Base-by-base conservation (phyloP, 35 echinoderm and acorn worm species). In the Stichopus chloronotus region DNA sequence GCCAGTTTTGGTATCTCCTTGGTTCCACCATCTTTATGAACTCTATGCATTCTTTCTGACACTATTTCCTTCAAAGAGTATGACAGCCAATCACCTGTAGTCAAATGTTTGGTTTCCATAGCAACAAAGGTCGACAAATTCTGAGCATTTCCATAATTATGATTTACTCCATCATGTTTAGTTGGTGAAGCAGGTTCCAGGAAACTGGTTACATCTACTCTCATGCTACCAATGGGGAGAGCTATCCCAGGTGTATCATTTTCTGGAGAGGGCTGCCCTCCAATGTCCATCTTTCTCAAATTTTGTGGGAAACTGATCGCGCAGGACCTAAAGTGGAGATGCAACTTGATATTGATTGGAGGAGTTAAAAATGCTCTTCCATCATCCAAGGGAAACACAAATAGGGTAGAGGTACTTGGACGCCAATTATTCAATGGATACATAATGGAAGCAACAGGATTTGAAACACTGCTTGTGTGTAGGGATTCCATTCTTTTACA, bases 371-470 rank as follows among this genome's bases (percentile, higher is more conserved):
- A 60, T 8, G 13, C 21, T 54, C 57, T 71, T 5, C 30, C 61
- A 4, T 89, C 87, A 7, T 89, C 57, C 9, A 89, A 6, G 21
- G 59, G n/a, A 72, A 89, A 71, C 6, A 54, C 9, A 30, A 89
- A 54, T n/a, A 89, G 60, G 3, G 61, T 89, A 61, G 30, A 89
- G 21, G 59, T 71, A 72, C 71, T 61, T 71, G 87, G 87, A 52
- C 54, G 65, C 87, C 57, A 89, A 72, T 89, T 89, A 30, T 89
- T 61, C 30, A 71, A 52, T 52, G 16, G 57, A 63, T 89, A 59
- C 7, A 61, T 14, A 2, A 57, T 52, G 8, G 58, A 60, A 30
- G 0, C 19, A 13, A n/a, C 61, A 19, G 86, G 58, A 43, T 69
- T 88, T 17, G 86, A 88, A 63, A 21, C 12, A 60, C 19, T 52